Evolutionary conservation across 1,140 invertebrate species (phyloP).

Genomic region (Drosophila albomicans): DNA sequence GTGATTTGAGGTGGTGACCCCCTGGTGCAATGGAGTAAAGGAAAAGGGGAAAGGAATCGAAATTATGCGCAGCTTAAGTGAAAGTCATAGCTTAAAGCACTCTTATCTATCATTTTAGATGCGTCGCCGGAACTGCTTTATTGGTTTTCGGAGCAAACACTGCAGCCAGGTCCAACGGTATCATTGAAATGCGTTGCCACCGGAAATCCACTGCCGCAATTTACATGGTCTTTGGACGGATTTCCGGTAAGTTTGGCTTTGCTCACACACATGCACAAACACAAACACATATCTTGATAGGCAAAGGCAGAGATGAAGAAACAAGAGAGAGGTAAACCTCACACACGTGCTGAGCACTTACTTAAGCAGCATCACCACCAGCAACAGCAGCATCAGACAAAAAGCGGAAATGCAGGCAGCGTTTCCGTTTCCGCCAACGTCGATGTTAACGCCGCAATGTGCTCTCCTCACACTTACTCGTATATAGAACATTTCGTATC

Average conservation of each 20-base stretch:
- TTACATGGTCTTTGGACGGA: slow-evolving; percentile 94
- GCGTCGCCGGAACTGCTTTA: slow-evolving; percentile 93
- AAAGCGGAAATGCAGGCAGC: slow-evolving; percentile 69
- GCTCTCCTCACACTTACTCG: background rate
- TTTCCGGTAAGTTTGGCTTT: slow-evolving; percentile 88
- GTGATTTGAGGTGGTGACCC: background rate
- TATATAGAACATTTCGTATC: background rate
- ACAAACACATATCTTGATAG: slow-evolving; percentile 16
- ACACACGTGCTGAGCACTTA: slow-evolving; percentile 49
- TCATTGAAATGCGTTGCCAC: slow-evolving; percentile 96
- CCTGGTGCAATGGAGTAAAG: background rate
- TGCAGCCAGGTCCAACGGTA: slow-evolving; percentile 94
- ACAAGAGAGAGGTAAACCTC: slow-evolving; percentile 8
- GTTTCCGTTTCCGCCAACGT: slow-evolving; percentile 65
- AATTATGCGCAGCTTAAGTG: slow-evolving; percentile 7
- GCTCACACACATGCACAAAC: slow-evolving; percentile 21
- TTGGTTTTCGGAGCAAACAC: slow-evolving; percentile 95
- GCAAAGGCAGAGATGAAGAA: background rate
- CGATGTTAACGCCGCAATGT: background rate
- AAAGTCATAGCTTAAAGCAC: slow-evolving; percentile 26
- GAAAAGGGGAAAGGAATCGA: background rate
- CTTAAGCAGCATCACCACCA: slow-evolving; percentile 30
- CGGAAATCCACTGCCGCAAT: slow-evolving; percentile 95
- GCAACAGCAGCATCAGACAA: background rate
- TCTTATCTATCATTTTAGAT: slow-evolving; percentile 86